Evolutionary conservation across 2,797 vertebrate genomes (phyloP).

Genomic region (Rachycentron canadum): DNA sequence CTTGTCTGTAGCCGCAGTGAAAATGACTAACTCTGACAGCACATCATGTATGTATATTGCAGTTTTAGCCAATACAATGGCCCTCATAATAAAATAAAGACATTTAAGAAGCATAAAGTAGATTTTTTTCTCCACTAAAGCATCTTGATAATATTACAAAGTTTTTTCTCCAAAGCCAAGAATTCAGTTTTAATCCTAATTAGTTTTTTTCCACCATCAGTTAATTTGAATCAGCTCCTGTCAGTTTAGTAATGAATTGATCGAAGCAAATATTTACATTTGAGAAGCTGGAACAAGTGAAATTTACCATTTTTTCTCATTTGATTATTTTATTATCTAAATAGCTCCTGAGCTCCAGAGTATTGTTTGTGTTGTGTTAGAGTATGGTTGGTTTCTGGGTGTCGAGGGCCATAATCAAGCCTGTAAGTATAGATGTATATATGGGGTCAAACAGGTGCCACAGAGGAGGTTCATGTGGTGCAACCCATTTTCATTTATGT

Average conservation of each 20-base stretch:
- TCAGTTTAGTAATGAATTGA: neutral
- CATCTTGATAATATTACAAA: no score
- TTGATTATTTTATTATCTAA: no score
- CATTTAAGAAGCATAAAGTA: conserved; percentile 1
- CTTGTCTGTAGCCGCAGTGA: conserved; percentile 23
- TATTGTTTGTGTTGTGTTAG: no score
- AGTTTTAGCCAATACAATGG: neutral
- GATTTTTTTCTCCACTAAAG: no score
- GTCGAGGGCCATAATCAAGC: neutral
- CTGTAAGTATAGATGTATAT: no score
- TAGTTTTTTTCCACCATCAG: neutral
- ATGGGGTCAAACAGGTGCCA: neutral
- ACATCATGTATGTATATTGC: neutral
- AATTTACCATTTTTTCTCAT: no score
- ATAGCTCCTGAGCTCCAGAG: no score
- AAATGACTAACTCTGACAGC: conserved; percentile 28
- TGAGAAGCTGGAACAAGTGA: no score
- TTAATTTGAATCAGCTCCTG: no score
- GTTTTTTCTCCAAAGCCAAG: neutral
- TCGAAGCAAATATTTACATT: neutral
- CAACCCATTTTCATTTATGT: neutral
- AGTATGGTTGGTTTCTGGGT: neutral
- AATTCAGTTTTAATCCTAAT: neutral
- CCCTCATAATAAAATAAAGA: conserved; percentile 2
- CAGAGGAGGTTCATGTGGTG: neutral